phyloP scores from a whole-genome alignment of 1,140 invertebrate genomes.

The Sitophilus oryzae region DNA sequence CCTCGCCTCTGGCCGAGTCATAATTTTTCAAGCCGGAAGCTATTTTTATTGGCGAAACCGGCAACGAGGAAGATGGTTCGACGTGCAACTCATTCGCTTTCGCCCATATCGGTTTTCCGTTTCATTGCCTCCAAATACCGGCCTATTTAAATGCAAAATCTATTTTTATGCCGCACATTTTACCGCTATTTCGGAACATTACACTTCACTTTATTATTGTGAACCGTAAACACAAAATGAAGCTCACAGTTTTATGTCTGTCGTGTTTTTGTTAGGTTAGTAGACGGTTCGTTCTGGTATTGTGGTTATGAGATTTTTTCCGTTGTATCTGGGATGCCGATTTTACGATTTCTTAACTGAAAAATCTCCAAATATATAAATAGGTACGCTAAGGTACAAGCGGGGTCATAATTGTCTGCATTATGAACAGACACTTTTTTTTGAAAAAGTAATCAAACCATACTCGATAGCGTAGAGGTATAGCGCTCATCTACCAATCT shows the following conservation, averaged over 20 bases:
- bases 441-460: too few species aligned
- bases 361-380: too few species aligned
- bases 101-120: conserved; percentile 23
- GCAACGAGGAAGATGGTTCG: conserved; percentile 7
- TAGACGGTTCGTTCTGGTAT: too few species aligned
- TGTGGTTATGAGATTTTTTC: too few species aligned
- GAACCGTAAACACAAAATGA: conserved; percentile 15
- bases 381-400: too few species aligned
- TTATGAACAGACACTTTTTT: too few species aligned
- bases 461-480: too few species aligned
- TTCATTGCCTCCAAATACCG: conserved; percentile 12
- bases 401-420: too few species aligned
- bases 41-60: conserved; percentile 8
- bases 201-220: conserved; percentile 22
- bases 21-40: neutral
- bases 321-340: too few species aligned
- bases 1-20: neutral
- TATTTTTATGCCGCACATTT: conserved; percentile 22
- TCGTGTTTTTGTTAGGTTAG: too few species aligned
- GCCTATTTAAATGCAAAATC: conserved; percentile 27
- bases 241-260: conserved; percentile 3
- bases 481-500: too few species aligned
- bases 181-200: conserved; percentile 19
- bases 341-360: too few species aligned
- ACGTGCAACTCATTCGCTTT: conserved; percentile 13